Evolutionary conservation across 2,888 invertebrate genomes (phyloP), one percentile per base, ranked within the genome.

Genomic region (Exocentrus adspersus): DNA sequence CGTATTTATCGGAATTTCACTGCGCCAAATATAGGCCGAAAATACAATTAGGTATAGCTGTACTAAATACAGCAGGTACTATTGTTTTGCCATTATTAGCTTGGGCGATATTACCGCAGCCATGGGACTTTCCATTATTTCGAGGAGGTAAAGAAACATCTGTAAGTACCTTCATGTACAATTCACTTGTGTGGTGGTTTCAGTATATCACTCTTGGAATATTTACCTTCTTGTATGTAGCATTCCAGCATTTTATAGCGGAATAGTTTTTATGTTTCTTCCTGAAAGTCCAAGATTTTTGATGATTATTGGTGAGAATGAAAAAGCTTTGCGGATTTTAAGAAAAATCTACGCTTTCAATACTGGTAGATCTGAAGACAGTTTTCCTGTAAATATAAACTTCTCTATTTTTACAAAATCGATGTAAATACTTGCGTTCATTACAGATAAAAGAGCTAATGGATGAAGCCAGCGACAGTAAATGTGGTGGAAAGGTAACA

Each of bases 271-370:
- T n/a, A n/a, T 37, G 3, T 37, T 37, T 14, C 37, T 37, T 12
- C 37, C 92, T 0, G 92, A 93, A 79, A 92, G 91, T 77, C 92
- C 92, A 4, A 91, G 91, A 79, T 92, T 90, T 80, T 83, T 92
- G 1, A 88, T 92, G 86, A 86, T 89, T 1, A 84, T 88, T 53
- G 89, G 90, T 0, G 82, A 86, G 37, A 88, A 87, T 62, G 85
- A 87, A 5, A 88, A 90, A 72, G 91, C 91, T 0, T 75, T 91
- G 70, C 74, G 81, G 3, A 85, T 90, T 1, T 88, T 91, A 69
- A 82, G 83, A 63, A 84, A 76, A 66, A 89, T 93, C 14, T 92
- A 89, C 77, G 78, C 82, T 0, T 75, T 86, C 53, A 92, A 92
- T 73, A 88, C 86, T 1, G 88, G 90, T 1, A 84, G 85, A 53